Evolutionary conservation across 2,797 vertebrate species (phyloP), one percentile per base, ranked within the genome.

Genomic region (Notamacropus eugenii): DNA sequence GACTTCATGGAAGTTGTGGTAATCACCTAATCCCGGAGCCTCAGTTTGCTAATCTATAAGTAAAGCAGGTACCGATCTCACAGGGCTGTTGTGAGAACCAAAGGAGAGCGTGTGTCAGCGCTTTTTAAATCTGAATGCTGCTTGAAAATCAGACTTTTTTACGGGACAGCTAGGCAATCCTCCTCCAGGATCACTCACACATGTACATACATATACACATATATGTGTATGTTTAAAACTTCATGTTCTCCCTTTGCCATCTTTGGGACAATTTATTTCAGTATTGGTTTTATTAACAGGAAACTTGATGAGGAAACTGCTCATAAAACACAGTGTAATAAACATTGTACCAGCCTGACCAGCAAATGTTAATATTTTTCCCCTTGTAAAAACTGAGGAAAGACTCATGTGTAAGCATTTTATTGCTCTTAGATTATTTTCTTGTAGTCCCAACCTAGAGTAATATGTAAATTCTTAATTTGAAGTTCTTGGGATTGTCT

Each of bases 401-500:
- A 93, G 46, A 67, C 24, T 93, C 93, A 4, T 56, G 13, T 95
- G 8, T 91, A 62, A 96, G 67, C 54, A 94, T 94, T 74, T 56
- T 57, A 59, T 54, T 55, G 27, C 93, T 90, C 95, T 87, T 16
- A 55, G 12, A 5, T 95, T 8, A 19, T 58, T 93, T 93, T 94
- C 94, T 16, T 59, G 94, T n/a, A 96, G 31, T 94, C 16, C 94
- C 93, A n/a, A 10, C 24, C 67, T 57, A 93, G 91, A 96, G 46
- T 95, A 92, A 59, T 59, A 55, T 94, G 50, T 50, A 93, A 50
- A 12, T 95, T 93, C 2, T 55, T 92, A 94, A 92, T 94, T 74
- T 96, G 46, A 67, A 91, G 46, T 93, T 96, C 12, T 96, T 94
- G 93, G 50, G 29, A 93, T 27, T 94, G 96, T 55, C 67, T 93